These are phyloP conservation scores for Microtus pennsylvanicus DNA, from an alignment of 2,113 vertebrate genomes.

Conservation along the genomic window DNA sequence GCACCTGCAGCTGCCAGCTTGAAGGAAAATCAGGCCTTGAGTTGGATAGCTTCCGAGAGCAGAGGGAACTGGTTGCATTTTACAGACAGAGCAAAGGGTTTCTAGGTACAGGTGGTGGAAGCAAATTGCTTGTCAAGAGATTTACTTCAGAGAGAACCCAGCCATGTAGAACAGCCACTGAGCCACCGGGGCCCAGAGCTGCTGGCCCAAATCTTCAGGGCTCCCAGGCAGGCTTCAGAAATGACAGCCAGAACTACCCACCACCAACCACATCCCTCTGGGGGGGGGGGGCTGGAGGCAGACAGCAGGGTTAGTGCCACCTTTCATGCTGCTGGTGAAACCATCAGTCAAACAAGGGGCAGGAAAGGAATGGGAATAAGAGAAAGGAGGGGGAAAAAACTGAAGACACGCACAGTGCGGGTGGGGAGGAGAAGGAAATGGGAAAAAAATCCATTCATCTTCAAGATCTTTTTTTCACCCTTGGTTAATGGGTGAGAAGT, in stretches of 20 bases:
- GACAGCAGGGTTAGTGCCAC: constrained; percentile 37
- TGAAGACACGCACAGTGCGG: neutral
- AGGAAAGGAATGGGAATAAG: neutral
- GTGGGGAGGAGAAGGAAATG: neutral
- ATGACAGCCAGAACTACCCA: constrained; percentile 30
- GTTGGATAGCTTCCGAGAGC: neutral
- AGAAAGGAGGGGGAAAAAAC: neutral
- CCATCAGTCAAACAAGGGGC: constrained; percentile 37
- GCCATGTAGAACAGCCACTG: constrained; percentile 69
- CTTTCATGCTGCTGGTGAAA: neutral
- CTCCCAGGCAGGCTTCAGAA: neutral
- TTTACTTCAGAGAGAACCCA: constrained; percentile 30
- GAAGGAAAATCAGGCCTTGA: neutral
- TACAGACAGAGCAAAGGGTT: neutral
- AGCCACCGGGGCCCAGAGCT: neutral
- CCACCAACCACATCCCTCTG: neutral
- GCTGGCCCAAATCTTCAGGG: constrained; percentile 39
- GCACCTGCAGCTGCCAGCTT: neutral
- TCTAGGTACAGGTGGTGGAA: constrained; percentile 55
- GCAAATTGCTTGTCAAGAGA: constrained; percentile 77
- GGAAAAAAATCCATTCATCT: neutral
- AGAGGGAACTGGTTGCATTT: neutral
- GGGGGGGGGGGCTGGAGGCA: fast-evolving
- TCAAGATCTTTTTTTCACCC: constrained; percentile 49
- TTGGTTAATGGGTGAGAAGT: constrained; percentile 18